Evolutionary conservation across 1,140 invertebrate genomes (phyloP), one percentile per base, ranked within the genome.

Genomic region (Apocrypta bakeri): DNA sequence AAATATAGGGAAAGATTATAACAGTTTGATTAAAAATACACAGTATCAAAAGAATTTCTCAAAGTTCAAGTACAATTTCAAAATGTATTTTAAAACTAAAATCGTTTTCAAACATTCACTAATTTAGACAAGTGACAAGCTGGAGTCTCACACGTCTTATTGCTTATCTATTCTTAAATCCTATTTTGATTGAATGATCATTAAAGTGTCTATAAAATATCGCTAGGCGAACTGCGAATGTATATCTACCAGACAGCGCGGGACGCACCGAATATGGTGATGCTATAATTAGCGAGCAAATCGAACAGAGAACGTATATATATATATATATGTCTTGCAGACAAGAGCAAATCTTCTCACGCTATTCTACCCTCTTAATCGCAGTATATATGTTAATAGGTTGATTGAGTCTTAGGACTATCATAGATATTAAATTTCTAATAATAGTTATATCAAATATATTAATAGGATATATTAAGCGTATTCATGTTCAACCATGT

Each of bases 241-340:
- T 56, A 56, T 56, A 56, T 56, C 48, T 56, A 1, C 29, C 14
- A 79, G 33, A 72, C 66, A 14, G 71, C 31, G 71, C 31, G 24
- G 25, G 37, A 24, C 61, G 40, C 25, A 6, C 86, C 88, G 72
- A 87, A 86, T 84, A 88, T 79, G 85, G 86, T 25, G 73, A 84
- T 79, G 72, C 85, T 87, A 89, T 86, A 86, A 88, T 88, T 88
- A 88, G 79, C 27, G 27, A 0, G 14, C 1, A 63, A 42, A 80
- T 74, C 48, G 31, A 66, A 64, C 48, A n/a, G 56, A 48, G 24
- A 11, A 37, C 33, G 33, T 37, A 37, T 37, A 21, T 73, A 63
- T 80, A 17, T 33, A 37, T 37, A 37, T 2, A 9, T 21, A n/a
- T 25, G 42, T 37, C 37, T 48, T 21, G 1, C 63, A 11, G 66